phyloP scores from a whole-genome alignment of 2,113 vertebrate genomes.

The Siphamia tubifer region DNA sequence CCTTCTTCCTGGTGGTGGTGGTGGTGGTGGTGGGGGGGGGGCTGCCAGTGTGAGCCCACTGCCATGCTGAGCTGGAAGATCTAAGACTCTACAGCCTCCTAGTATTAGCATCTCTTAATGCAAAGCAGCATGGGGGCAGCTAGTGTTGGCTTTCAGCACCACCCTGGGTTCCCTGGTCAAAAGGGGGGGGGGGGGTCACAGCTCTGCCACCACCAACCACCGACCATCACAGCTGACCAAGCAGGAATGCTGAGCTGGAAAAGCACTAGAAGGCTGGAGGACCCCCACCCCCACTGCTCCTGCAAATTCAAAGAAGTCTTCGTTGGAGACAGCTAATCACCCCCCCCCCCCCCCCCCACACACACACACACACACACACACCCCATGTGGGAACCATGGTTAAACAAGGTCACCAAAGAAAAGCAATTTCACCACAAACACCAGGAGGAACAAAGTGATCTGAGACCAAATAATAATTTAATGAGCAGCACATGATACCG shows the following conservation, averaged over 20 bases:
- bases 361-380: too few species aligned
- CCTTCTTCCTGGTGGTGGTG: constrained; percentile 68
- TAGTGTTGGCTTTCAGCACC: constrained; percentile 60
- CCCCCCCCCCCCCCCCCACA: constrained; percentile 27
- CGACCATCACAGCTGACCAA: constrained; percentile 78
- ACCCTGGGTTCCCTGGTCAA: constrained; percentile 60
- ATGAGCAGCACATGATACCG: constrained; percentile 64
- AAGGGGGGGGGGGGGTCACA: constrained; percentile 56
- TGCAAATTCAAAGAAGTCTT: constrained; percentile 71
- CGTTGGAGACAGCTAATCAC: constrained; percentile 72
- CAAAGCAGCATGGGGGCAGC: constrained; percentile 71
- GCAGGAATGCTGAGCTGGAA: constrained; percentile 64
- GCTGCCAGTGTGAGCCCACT: constrained; percentile 64
- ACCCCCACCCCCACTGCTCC: too few species aligned
- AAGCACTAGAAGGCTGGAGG: constrained; percentile 45
- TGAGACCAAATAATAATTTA: constrained; percentile 66
- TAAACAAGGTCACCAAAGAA: constrained; percentile 69
- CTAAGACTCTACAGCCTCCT: constrained; percentile 60
- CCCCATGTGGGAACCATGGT: constrained; percentile 43
- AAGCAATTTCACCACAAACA: constrained; percentile 58
- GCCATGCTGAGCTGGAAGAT: constrained; percentile 73
- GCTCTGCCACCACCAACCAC: constrained; percentile 50
- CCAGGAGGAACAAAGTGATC: constrained; percentile 59
- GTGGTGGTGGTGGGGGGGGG: too few species aligned
- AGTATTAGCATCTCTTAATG: constrained; percentile 78